Conservation (phyloP, 1,140 invertebrate genomes). For the Batillaria attramentaria region DNA sequence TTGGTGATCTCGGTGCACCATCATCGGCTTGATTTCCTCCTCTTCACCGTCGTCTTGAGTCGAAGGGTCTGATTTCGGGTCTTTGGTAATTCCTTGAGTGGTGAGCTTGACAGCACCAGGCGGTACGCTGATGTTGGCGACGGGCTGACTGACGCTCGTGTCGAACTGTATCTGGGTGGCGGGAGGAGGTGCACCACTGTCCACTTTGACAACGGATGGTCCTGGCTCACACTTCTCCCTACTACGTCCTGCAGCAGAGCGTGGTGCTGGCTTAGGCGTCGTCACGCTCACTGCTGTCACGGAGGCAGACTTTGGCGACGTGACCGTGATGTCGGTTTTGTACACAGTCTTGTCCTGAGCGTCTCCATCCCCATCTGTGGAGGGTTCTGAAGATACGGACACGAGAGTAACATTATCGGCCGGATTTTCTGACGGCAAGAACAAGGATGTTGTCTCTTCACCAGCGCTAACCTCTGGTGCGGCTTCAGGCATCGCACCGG, state of each 20-base stretch:
- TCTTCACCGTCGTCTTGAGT: neutral
- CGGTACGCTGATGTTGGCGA: neutral
- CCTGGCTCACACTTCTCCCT: neutral
- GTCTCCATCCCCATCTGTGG: neutral
- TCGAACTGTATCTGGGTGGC: slow-evolving; percentile 22
- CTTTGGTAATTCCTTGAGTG: neutral
- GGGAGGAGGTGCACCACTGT: neutral
- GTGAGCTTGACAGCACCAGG: slow-evolving; percentile 1
- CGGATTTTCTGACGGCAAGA: slow-evolving; percentile 5
- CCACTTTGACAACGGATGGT: slow-evolving; percentile 4
- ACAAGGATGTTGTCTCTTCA: neutral
- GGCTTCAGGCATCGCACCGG: neutral
- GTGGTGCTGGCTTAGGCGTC: neutral
- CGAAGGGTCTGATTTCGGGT: neutral
- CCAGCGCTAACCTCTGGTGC: neutral
- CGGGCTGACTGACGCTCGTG: neutral
- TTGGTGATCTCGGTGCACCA: slow-evolving; percentile 10
- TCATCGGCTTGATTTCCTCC: slow-evolving; percentile 19
- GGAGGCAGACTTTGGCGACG: neutral
- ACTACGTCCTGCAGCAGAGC: neutral
- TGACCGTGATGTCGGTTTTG: slow-evolving; percentile 25
- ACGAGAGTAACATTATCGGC: slow-evolving; percentile 18
- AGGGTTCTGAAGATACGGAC: neutral
- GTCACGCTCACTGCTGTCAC: neutral
- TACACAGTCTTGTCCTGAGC: slow-evolving; percentile 13